Evolutionary conservation across 92 coral and sea anemone genomes (phyloP).

Genomic region (Phenganax subtilis): DNA sequence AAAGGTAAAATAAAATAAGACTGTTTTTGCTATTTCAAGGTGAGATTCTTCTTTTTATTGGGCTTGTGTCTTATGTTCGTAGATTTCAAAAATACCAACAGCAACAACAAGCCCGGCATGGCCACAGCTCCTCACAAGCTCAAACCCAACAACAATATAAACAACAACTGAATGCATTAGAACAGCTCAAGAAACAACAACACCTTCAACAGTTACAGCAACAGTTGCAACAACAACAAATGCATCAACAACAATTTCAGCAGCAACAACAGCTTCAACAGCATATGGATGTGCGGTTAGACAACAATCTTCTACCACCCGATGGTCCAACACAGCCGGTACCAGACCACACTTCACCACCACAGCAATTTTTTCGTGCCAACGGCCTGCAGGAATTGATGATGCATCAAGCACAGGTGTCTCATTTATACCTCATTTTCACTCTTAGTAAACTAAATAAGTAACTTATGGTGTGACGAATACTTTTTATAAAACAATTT

Average conservation of each 20-base stretch:
- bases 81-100: constrained; percentile 94
- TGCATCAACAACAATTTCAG: neutral
- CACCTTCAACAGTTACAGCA: constrained; percentile 12
- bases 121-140: constrained; percentile 74
- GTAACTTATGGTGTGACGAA: too few relatives aligned
- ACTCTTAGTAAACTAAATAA: too few relatives aligned
- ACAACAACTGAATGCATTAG: constrained; percentile 17
- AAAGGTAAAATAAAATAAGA: constrained; percentile 53
- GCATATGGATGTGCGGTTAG: constrained; percentile 6
- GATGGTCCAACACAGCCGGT: neutral
- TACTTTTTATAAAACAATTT: too few relatives aligned
- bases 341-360: constrained; percentile 3
- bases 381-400: constrained; percentile 4
- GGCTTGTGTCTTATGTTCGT: neutral
- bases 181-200: constrained; percentile 21
- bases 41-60: neutral
- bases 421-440: too few relatives aligned
- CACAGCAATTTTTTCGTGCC: constrained; percentile 33
- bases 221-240: neutral
- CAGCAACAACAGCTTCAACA: constrained; percentile 2
- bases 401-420: constrained; percentile 19
- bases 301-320: neutral
- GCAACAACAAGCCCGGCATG: constrained; percentile 77
- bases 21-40: neutral
- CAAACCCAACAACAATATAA: constrained; percentile 42